Percentiles rank a stretch among this genome's conserved stretches.
Evolutionary conservation across 2,888 invertebrate species (phyloP).

Genomic region (Pristionchus mayeri): DNA sequence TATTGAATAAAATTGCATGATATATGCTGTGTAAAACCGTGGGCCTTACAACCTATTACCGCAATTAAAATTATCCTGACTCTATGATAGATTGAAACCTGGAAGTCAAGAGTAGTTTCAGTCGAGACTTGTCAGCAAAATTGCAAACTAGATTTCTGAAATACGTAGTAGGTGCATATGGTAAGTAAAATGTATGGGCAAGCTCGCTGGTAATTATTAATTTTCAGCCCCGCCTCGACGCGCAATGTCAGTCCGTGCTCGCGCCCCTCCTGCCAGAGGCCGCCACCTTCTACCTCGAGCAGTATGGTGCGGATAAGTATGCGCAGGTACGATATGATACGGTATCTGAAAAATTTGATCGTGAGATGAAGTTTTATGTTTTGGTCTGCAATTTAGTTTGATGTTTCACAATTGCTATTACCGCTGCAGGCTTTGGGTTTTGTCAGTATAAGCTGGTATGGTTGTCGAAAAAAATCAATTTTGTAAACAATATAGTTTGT

Average conservation of each 20-base stretch:
- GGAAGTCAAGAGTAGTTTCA: too few relatives aligned
- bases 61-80: too few relatives aligned
- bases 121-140: too few relatives aligned
- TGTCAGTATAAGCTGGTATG: background rate
- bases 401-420: background rate
- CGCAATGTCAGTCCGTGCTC: conserved; percentile 58
- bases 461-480: background rate
- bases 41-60: too few relatives aligned
- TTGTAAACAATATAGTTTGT: background rate
- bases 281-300: conserved; percentile 98
- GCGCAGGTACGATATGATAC: conserved; percentile 85
- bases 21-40: too few relatives aligned
- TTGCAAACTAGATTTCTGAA: too few relatives aligned
- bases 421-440: background rate
- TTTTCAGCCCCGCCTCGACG: conserved; percentile 66
- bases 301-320: conserved; percentile 97
- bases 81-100: too few relatives aligned
- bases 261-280: conserved; percentile 93
- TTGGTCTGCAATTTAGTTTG: background rate
- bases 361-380: background rate
- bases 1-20: too few relatives aligned
- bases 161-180: too few relatives aligned
- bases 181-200: too few relatives aligned
- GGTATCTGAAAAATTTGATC: conserved; percentile 79
- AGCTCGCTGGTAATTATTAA: too few relatives aligned